phyloP scores from a whole-genome alignment of 2,888 invertebrate genomes.

The Pseudococcus longispinus region DNA sequence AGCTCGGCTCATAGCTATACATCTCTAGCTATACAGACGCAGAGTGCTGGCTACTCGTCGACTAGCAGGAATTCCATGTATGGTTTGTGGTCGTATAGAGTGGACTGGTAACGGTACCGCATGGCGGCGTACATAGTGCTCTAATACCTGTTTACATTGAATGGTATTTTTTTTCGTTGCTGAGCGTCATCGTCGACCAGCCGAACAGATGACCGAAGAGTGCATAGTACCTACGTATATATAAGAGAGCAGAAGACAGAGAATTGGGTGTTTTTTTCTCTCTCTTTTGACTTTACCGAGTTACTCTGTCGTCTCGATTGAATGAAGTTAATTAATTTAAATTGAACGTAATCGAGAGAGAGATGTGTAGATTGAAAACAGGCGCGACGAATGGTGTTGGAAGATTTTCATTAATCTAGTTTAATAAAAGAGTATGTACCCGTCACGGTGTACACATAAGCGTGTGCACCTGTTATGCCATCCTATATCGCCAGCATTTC shows the following conservation, averaged over 20 bases:
- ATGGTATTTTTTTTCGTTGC: neutral
- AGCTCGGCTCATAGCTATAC: neutral
- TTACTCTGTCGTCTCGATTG: neutral
- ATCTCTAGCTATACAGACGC: neutral
- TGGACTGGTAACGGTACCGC: conserved; percentile 47
- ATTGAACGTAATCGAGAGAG: conserved; percentile 48
- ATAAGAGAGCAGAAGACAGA: neutral
- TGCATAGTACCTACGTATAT: no score
- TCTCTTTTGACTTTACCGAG: neutral
- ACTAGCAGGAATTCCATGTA: conserved; percentile 47
- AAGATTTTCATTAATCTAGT: conserved; percentile 42
- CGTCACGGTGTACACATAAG: conserved; percentile 1
- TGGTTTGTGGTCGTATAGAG: conserved; percentile 39
- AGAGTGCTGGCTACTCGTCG: conserved; percentile 6
- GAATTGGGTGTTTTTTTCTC: neutral
- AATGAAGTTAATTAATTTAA: conserved; percentile 45
- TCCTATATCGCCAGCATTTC: neutral
- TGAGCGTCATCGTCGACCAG: neutral
- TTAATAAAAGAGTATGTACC: conserved; percentile 17
- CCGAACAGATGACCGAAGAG: neutral
- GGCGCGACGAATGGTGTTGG: conserved; percentile 18
- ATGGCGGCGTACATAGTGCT: conserved; percentile 30
- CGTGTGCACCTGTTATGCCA: conserved; percentile 37
- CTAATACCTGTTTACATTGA: conserved; percentile 50
- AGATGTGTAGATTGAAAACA: conserved; percentile 18